Conservation (phyloP, 1,140 invertebrate genomes). For the Potamilus streckersoni region DNA sequence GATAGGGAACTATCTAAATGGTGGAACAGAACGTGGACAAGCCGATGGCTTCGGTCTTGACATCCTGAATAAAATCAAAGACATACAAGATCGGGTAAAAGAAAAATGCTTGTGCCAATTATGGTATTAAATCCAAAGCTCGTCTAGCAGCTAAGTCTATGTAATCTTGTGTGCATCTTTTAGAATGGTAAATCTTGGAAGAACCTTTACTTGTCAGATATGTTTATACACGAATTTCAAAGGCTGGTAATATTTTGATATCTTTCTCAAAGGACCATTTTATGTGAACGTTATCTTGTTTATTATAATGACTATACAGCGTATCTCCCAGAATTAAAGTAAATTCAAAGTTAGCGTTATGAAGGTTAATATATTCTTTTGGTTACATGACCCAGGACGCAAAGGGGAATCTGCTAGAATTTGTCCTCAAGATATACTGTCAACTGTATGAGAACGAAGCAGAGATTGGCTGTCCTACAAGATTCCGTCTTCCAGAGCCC, state of each 20-base stretch:
- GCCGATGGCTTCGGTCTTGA: slow-evolving; percentile 71
- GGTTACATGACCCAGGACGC: slow-evolving; percentile 39
- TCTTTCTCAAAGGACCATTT: background rate
- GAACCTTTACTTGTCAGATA: background rate
- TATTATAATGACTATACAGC: background rate
- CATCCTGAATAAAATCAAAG: slow-evolving; percentile 60
- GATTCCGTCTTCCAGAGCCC: slow-evolving; percentile 60
- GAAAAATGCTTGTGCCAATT: background rate
- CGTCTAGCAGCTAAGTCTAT: too few relatives aligned
- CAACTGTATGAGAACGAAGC: slow-evolving; percentile 53
- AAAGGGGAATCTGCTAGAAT: slow-evolving; percentile 54
- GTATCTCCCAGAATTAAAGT: too few relatives aligned
- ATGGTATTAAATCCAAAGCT: too few relatives aligned
- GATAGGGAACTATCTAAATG: slow-evolving; percentile 89
- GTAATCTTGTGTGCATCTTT: background rate
- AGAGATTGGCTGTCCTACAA: slow-evolving; percentile 52
- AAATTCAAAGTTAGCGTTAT: slow-evolving; percentile 6
- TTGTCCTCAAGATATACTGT: slow-evolving; percentile 56
- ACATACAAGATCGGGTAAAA: slow-evolving; percentile 56
- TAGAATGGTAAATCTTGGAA: slow-evolving; percentile 1
- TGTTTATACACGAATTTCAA: background rate
- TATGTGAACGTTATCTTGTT: too few relatives aligned
- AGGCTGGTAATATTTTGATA: background rate
- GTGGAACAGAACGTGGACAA: slow-evolving; percentile 89
- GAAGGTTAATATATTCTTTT: background rate